Evolutionary conservation across 2,888 invertebrate species (phyloP), one percentile per base, ranked within the genome.

Genomic region (Argyresthia albistria): DNA sequence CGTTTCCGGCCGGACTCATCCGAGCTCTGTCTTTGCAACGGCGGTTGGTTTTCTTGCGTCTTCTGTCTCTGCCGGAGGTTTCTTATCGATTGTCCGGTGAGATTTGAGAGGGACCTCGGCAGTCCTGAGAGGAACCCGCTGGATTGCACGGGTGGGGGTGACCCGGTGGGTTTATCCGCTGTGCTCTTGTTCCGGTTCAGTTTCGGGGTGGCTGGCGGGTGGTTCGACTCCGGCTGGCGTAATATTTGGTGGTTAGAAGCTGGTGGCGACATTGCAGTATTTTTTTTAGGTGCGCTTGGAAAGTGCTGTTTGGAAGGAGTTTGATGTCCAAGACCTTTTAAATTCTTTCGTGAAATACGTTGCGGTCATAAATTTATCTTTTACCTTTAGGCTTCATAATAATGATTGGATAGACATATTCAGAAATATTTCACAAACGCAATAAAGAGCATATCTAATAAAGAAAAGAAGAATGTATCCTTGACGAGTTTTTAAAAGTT

Each of bases 51-150:
- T 4, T 76, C 74, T 46, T 68, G 69, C 53, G 70, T 67, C 53
- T 76, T 73, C 0, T 76, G 57, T n/a, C 71, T 66, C 50, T 76
- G 76, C 0, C 86, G 65, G 0, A 87, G 62, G 55, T 81, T 78
- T 8, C 81, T 58, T 0, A 86, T 56, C 55, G 82, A 82, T 65
- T 88, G 88, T 0, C 86, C 84, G 15, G 88, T 88, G 14, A 88
- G 73, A 64, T 84, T 87, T 70, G 81, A 82, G 4, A 88, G 70
- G 0, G 87, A 86, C 0, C 88, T 60, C 0, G 88, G 88, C 9
- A 88, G 69, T 0, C 80, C 84, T 69, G 76, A 76, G 1, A 88
- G 77, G 69, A 88, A 87, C 56, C 84, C 75, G 16, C 54, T 37
- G 53, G 46, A 69, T 64, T 42, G 59, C 54, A 60, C 69, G 6